A percentile compares a stretch with the other conserved stretches of the same genome.
These are phyloP conservation scores for Glaucidium brasilianum DNA, from an alignment of 2,113 vertebrate species.

Conservation along the genomic window DNA sequence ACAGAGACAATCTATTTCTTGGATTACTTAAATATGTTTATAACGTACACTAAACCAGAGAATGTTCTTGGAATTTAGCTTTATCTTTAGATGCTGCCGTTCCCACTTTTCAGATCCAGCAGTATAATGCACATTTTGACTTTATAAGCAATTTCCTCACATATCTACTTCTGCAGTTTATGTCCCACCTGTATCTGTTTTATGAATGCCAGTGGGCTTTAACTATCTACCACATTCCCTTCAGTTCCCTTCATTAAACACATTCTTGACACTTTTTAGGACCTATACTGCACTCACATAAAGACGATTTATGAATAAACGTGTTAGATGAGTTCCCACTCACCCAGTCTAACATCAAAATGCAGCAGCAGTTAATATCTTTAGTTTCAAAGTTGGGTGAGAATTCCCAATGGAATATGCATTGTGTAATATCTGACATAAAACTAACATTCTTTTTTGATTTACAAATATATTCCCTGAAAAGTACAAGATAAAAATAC, in stretches of 20 bases:
- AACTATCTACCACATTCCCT: background rate
- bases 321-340: background rate
- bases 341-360: background rate
- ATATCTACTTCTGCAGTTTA: background rate
- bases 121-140: background rate
- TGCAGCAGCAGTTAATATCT: background rate
- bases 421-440: background rate
- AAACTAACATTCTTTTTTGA: background rate
- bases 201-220: background rate
- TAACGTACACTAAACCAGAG: background rate
- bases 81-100: background rate
- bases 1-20: background rate
- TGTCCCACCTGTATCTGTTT: background rate
- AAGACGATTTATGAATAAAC: conserved; percentile 4
- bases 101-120: background rate
- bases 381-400: background rate
- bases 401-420: background rate
- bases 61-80: background rate
- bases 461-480: background rate
- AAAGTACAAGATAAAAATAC: background rate
- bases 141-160: background rate
- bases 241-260: conserved; percentile 12
- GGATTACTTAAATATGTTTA: background rate
- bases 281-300: background rate
- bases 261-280: background rate